Percentiles rank a stretch among this genome's conserved stretches.
phyloP scores from a whole-genome alignment of 2,888 invertebrate species.

The Acholoe squamosa region DNA sequence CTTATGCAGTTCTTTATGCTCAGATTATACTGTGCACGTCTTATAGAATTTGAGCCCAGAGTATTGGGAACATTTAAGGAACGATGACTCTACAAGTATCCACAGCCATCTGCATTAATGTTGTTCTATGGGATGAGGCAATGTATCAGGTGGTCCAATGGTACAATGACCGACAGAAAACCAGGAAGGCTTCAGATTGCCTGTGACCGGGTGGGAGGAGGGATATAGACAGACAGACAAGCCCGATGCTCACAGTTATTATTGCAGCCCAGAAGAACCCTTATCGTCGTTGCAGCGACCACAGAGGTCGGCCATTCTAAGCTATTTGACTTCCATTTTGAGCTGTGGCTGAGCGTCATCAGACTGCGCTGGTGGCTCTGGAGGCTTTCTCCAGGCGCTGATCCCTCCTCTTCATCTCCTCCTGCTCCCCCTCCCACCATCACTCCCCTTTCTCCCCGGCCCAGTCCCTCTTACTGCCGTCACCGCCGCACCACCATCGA shows the following conservation, averaged over 20 bases:
- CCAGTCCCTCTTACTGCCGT: neutral
- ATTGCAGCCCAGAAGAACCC: neutral
- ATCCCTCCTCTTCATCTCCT: conserved; percentile 4
- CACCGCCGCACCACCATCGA: neutral
- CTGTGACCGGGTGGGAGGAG: neutral
- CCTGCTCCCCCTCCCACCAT: neutral
- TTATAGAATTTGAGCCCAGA: too few relatives aligned
- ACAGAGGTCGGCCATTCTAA: conserved; percentile 3
- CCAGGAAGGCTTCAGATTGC: too few relatives aligned
- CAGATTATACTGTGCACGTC: too few relatives aligned
- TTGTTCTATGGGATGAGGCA: too few relatives aligned
- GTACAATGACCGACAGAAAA: too few relatives aligned
- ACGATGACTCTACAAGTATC: too few relatives aligned
- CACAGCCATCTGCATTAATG: too few relatives aligned
- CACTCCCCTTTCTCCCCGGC: neutral
- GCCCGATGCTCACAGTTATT: neutral
- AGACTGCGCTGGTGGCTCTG: neutral
- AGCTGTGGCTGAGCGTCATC: neutral
- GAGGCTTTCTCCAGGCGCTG: neutral
- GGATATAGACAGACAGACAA: neutral
- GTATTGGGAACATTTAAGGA: too few relatives aligned
- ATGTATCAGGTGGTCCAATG: too few relatives aligned
- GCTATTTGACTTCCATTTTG: conserved; percentile 29
- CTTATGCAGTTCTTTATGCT: too few relatives aligned
- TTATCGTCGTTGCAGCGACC: conserved; percentile 13